Conservation (phyloP, 2,888 invertebrate species). For the Adelognathus sp. region DNA sequence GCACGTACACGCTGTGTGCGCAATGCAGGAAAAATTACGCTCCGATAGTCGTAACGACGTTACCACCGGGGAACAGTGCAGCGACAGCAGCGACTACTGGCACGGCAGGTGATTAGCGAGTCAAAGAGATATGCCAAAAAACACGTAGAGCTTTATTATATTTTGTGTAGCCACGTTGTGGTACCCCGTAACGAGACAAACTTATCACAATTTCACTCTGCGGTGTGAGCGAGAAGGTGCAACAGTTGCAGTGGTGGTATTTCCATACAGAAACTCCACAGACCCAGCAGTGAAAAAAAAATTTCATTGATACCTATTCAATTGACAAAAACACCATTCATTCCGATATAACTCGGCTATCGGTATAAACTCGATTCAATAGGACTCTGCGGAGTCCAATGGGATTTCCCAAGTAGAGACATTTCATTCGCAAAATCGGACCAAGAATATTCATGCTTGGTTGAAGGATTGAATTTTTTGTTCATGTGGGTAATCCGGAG, state of each 20-base stretch:
- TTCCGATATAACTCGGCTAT: too few relatives aligned
- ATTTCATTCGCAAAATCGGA: too few relatives aligned
- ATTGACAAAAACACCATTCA: too few relatives aligned
- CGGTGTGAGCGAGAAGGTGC: not conserved
- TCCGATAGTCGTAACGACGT: slow-evolving; percentile 17
- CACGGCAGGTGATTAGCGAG: slow-evolving; percentile 52
- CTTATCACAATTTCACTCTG: slow-evolving; percentile 60
- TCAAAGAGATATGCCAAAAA: slow-evolving; percentile 59
- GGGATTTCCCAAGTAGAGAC: too few relatives aligned
- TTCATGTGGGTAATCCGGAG: too few relatives aligned
- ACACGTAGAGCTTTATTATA: slow-evolving; percentile 17
- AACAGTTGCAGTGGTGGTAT: not conserved
- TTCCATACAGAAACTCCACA: not conserved
- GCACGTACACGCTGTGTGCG: not conserved
- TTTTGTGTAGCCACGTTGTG: not conserved
- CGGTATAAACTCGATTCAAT: too few relatives aligned
- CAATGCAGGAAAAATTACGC: slow-evolving; percentile 14
- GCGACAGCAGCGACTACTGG: not conserved
- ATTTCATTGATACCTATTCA: too few relatives aligned
- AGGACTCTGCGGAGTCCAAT: too few relatives aligned
- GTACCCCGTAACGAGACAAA: slow-evolving; percentile 65
- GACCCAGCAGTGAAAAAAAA: too few relatives aligned
- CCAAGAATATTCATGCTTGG: too few relatives aligned
- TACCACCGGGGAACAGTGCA: too few relatives aligned
- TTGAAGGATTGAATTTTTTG: too few relatives aligned